Evolutionary conservation across 2,888 invertebrate species (phyloP), one percentile per base, ranked within the genome.

Genomic region (Buathra laborator): DNA sequence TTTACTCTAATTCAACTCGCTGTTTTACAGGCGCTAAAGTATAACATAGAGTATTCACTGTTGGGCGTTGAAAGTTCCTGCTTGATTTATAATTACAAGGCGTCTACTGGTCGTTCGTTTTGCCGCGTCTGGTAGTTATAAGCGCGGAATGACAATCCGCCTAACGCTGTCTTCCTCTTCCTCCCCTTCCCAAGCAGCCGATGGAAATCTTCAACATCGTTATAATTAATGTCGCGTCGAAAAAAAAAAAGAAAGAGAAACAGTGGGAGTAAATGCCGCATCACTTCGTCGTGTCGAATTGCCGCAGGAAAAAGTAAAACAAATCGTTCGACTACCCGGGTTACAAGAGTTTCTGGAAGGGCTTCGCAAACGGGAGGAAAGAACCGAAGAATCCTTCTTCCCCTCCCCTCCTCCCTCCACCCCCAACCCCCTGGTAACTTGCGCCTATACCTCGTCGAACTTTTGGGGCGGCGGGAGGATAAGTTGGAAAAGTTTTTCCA

Each of bases 401-500:
- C 19, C 53, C 16, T 10, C 19, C 53, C 62, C 24, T n/a, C n/a
- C n/a, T n/a, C n/a, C n/a, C n/a, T n/a, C n/a, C n/a, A n/a, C n/a
- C n/a, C n/a, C n/a, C n/a, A n/a, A n/a, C 24, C 3, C 24, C 1
- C 24, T 3, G 70, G 68, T 81, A 68, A 66, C 70, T 74, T 48
- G 66, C 78, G 46, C 74, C 71, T 67, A 80, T 77, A 78, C 51
- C 83, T 83, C 83, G 81, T 83, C 80, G 74, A 87, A 83, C 78
- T 66, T 78, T 67, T 43, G 75, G 53, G 62, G 68, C 56, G 75
- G 67, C 53, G 64, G 51, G 75, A n/a, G 72, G 53, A 62, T 44
- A n/a, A 59, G 72, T 84, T 37, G 43, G 72, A 70, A 86, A 87
- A 87, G 83, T 87, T 87, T 87, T 85, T 86, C 85, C 87, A 88